Base-by-base conservation (phyloP, 1,140 invertebrate species). In the Drosophila pachea region DNA sequence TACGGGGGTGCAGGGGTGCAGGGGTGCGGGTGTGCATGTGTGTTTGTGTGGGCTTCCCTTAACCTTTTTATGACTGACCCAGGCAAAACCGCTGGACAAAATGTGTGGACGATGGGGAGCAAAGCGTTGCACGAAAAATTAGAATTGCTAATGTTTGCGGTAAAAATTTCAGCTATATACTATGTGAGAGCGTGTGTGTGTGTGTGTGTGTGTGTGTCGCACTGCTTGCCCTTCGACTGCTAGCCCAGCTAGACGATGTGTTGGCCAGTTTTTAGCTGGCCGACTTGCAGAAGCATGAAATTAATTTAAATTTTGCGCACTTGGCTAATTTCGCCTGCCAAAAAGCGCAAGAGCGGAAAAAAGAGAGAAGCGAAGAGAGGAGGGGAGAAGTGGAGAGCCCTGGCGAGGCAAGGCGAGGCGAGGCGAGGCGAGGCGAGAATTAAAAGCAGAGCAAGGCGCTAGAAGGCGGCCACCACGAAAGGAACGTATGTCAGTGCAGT, bases 261-360 rank as follows among this genome's bases (percentile, higher is more conserved):
- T 69, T 77, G 63, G 68, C 50, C 69, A 68, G 49, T 72, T 77
- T 22, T 64, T 77, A 74, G 75, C 60, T 78, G 77, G 75, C 70
- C 75, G 58, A 71, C 75, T 78, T 78, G 76, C 75, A 78, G 71
- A 63, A 78, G 71, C 75, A 78, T 78, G 76, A 78, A 78, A 78
- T 78, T 78, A 78, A 78, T 78, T 78, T 78, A 78, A 78, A 78
- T 78, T 78, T 78, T 78, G 76, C 75, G 70, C 76, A 78, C 76
- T 78, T 78, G 76, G 76, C 76, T 78, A 78, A 78, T 78, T 78
- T 78, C 71, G 78, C 69, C 43, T 78, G 76, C 45, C 59, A 71
- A 78, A 78, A 49, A 54, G 68, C 38, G 58, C 56, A 53, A 53
- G 40, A 69, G 48, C 65, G 33, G 33, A 47, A 48, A 38, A 38